Conservation (phyloP, 2,797 vertebrate genomes). For the Chelmon rostratus region DNA sequence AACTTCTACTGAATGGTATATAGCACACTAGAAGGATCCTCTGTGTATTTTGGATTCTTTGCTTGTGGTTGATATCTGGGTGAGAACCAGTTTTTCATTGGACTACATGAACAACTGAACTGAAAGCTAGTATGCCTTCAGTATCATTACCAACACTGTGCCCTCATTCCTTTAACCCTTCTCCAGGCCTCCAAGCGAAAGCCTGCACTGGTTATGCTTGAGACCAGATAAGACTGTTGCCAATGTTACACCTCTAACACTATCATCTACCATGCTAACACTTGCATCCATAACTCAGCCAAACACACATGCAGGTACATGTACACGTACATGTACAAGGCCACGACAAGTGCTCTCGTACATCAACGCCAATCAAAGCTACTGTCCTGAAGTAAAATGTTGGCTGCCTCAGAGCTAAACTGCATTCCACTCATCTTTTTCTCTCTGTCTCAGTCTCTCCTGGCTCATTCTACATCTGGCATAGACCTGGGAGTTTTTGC, state of each 20-base stretch:
- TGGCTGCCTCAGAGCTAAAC: conserved; percentile 48
- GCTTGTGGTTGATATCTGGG: conserved; percentile 5
- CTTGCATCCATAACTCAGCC: conserved; percentile 38
- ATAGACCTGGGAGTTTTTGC: background rate
- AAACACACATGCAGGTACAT: conserved; percentile 35
- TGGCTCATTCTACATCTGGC: conserved; percentile 18
- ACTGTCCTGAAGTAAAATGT: conserved; percentile 30
- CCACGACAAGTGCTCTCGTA: conserved; percentile 17
- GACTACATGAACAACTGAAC: background rate
- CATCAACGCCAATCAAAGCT: conserved; percentile 33
- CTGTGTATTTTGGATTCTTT: conserved; percentile 10
- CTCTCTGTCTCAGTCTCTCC: background rate
- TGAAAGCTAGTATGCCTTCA: background rate
- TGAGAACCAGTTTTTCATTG: background rate
- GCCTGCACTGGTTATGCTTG: conserved; percentile 42
- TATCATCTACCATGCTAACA: conserved; percentile 45
- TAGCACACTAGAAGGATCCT: background rate
- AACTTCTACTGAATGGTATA: background rate
- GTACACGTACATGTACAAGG: conserved; percentile 19
- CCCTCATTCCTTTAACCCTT: conserved; percentile 20
- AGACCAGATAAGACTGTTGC: conserved; percentile 60
- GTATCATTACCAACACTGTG: background rate
- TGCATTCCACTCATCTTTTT: conserved; percentile 42
- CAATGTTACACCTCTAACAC: conserved; percentile 46
- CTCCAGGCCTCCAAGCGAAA: conserved; percentile 10